phyloP scores from a whole-genome alignment of 2,797 vertebrate species.

The Cercopithecus neglectus region DNA sequence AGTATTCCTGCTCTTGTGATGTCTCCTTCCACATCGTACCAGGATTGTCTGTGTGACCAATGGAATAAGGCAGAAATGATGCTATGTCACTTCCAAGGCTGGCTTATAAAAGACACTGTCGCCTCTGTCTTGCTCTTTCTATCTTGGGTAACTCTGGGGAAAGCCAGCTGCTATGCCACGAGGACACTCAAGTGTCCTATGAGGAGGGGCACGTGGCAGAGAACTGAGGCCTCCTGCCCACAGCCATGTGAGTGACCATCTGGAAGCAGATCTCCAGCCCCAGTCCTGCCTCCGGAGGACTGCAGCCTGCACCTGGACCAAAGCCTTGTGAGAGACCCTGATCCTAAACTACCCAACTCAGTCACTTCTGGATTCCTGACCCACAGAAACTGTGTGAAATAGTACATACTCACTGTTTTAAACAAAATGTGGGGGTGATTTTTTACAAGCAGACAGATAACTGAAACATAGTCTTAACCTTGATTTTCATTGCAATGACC shows the following conservation, averaged over 20 bases:
- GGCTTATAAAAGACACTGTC: neutral
- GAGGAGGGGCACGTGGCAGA: neutral
- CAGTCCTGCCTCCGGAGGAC: neutral
- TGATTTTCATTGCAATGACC: neutral
- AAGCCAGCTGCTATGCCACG: neutral
- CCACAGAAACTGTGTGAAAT: neutral
- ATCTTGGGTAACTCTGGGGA: neutral
- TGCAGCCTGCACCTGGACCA: neutral
- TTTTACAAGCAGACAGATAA: neutral
- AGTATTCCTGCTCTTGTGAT: neutral
- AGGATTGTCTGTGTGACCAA: neutral
- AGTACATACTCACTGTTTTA: neutral
- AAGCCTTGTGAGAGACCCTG: neutral
- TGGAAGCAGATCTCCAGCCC: neutral
- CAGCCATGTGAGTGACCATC: accelerated
- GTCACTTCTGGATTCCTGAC: neutral
- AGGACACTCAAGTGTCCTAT: neutral
- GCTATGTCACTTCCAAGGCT: neutral
- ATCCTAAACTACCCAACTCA: neutral
- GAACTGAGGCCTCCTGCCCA: neutral
- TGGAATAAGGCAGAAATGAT: neutral
- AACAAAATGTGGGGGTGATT: neutral
- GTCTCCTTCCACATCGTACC: neutral
- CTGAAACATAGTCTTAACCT: neutral
- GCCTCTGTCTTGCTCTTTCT: neutral